A percentile compares a stretch with the other conserved stretches of the same genome.
Evolutionary conservation across 2,888 invertebrate species (phyloP).

Genomic region (Taphrorychus bicolor): DNA sequence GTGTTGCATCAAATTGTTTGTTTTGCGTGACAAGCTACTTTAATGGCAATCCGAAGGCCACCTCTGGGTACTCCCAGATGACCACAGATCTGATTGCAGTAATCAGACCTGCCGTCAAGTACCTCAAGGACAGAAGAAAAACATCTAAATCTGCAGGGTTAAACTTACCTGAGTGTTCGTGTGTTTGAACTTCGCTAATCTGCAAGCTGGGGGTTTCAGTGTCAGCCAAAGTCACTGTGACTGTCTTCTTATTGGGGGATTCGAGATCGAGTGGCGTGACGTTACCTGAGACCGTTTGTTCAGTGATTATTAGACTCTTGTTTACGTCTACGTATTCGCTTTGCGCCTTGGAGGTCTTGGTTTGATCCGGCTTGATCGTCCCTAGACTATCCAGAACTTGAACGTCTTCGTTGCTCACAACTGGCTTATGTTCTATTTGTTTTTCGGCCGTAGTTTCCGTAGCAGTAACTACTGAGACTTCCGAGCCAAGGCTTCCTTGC

Average conservation of each 20-base stretch:
- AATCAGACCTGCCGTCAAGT: background rate
- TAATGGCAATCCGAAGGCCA: background rate
- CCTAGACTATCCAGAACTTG: conserved; percentile 54
- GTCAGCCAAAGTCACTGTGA: conserved; percentile 56
- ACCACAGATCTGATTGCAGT: background rate
- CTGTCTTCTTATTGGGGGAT: conserved; percentile 60
- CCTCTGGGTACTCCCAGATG: no score
- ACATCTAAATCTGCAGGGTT: conserved; percentile 5
- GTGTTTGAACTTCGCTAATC: conserved; percentile 61
- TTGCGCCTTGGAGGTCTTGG: conserved; percentile 49
- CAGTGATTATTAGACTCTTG: conserved; percentile 63
- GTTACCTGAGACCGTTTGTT: conserved; percentile 61
- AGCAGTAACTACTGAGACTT: conserved; percentile 58
- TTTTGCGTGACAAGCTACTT: conserved; percentile 13
- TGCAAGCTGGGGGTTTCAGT: conserved; percentile 56
- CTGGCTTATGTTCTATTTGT: conserved; percentile 59
- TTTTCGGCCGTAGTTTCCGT: conserved; percentile 60
- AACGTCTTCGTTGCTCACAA: conserved; percentile 59
- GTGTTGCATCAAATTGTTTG: conserved; percentile 10
- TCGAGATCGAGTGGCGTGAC: conserved; percentile 59
- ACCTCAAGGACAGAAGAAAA: background rate
- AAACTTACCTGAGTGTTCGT: conserved; percentile 63
- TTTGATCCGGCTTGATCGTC: conserved; percentile 48
- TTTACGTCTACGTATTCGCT: conserved; percentile 45
- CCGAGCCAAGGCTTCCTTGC: conserved; percentile 56